Base-by-base conservation (phyloP, 2,797 vertebrate species). In the Lepilemur ruficaudatus region DNA sequence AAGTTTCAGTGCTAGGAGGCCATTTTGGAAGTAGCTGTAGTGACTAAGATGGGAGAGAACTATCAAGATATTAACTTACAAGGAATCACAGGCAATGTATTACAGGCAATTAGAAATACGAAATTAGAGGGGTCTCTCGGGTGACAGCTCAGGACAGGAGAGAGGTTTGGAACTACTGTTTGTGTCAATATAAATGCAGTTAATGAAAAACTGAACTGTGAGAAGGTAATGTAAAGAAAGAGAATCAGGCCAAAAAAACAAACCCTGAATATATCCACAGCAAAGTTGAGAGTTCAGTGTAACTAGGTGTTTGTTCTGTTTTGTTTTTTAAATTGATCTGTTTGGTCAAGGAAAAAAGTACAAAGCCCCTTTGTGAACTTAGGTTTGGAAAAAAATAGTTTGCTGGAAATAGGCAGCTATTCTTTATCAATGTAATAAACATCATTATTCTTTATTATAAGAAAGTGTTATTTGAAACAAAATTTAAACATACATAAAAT, bases 401-500 rank as follows among this genome's bases (percentile, higher is more conserved):
- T 86, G 32, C 72, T 82, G n/a, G 52, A 97, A 82, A 75, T 67
- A 43, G 1, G 30, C 8, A 84, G 57, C 52, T 63, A 87, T 46
- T 89, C 23, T 92, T 43, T 25, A 80, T 91, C 70, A 87, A 65
- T 67, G 41, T 57, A 63, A 75, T 32, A 73, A 88, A 67, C 30
- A 93, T 13, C 48, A 70, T 55, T 55, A 79, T 35, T 18, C 90
- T 92, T 78, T 75, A 87, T 88, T 46, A n/a, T 89, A 79, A 61
- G 52, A 61, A 89, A 78, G n/a, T 73, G 22, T 67, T 79, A 55
- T 46, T 70, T 63, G 65, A 85, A 94, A 75, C 50, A 80, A 84
- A 91, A 90, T 70, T 83, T 90, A 83, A 83, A 79, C n/a, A 81
- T 38, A 70, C 10, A 32, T 82, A 79, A 81, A 86, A 79, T 55